Evolutionary conservation across 2,113 vertebrate genomes (phyloP), one percentile per base, ranked within the genome.

Genomic region (Arizona elegans): DNA sequence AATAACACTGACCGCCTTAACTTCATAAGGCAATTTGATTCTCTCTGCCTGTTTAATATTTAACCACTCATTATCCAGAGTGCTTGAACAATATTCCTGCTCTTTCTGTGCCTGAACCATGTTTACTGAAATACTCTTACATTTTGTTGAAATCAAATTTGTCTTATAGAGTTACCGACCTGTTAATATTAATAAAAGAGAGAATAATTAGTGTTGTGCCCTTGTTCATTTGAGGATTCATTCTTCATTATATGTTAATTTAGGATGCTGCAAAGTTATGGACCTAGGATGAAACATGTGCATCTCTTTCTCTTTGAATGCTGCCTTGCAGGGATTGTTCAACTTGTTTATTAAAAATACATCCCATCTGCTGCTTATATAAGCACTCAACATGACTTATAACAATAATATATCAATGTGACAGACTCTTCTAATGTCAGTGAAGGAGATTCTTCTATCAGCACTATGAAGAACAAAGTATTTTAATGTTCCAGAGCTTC

Each of bases 121-220:
- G 33, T 43, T 89, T 59, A 55, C 33, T 58, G 55, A 90, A 65
- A 26, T 17, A 23, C 11, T 52, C 38, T 3, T 23, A 81, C 47
- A 19, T 19, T n/a, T 21, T 19, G 11, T 7, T 62, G 13, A n/a
- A 70, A 26, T 21, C 38, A 53, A 23, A 33, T 19, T 43, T 2
- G 6, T 4, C 17, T 21, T 11, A n/a, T 24, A 17, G 8, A 47
- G 52, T 50, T 59, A 8, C 62, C 3, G 15, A 15, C 21, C 38
- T 86, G 5, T 33, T 54, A 87, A 3, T 3, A n/a, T 55, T 26
- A 3, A 17, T 43, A 52, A 87, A 90, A 90, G 65, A 15, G 92
- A 43, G 53, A 91, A 91, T 92, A 0, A 11, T 0, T 12, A 85
- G 0, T 0, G 0, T 65, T 47, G 38, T 29, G 65, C 8, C 75